Evolutionary conservation across 1,140 invertebrate species (phyloP), one percentile per base, ranked within the genome.

Genomic region (Bombus waltoni): DNA sequence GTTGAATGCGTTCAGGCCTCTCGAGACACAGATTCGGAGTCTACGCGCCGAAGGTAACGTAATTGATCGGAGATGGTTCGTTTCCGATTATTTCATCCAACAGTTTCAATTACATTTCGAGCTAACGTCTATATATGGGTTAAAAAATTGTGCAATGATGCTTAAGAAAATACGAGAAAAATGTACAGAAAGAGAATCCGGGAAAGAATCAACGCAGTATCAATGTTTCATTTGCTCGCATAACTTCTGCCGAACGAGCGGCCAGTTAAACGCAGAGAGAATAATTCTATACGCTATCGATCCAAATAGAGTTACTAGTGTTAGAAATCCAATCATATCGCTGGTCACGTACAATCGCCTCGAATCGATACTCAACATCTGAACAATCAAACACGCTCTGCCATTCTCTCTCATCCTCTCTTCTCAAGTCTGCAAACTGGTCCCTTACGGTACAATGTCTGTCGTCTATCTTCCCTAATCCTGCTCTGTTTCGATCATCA

Each of bases 11-110:
- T 96, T 98, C 80, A 95, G 96, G 86, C 97, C 97, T 25, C 93
- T 98, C 80, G 98, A 98, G 94, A 98, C 97, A 10, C 97, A 98
- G 94, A 97, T 98, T 87, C 96, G 97, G 88, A 97, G 96, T 79
- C 95, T 98, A 15, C 95, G 96, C 87, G 97, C 97, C 76, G 97
- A 98, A 96, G 98, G 98, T 98, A 95, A 96, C 9, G 28, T 42
- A 42, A n/a, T 25, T 42, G 5, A 35, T 68, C 32, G 1, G 0
- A 32, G 13, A 32, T 66, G 2, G 6, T 66, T 32, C n/a, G 2
- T 66, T 65, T n/a, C 11, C 2, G 4, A 32, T 65, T 32, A 18
- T 65, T 65, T 18, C n/a, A 15, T 32, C 6, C 5, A 15, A 66
- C 2, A 8, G 15, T 8, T 18, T 4, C 15, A 32, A 66, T 28